A percentile compares a stretch with the other conserved stretches of the same genome.
Evolutionary conservation across 2,113 vertebrate species (phyloP).

Genomic region (Megaceryle torquata): DNA sequence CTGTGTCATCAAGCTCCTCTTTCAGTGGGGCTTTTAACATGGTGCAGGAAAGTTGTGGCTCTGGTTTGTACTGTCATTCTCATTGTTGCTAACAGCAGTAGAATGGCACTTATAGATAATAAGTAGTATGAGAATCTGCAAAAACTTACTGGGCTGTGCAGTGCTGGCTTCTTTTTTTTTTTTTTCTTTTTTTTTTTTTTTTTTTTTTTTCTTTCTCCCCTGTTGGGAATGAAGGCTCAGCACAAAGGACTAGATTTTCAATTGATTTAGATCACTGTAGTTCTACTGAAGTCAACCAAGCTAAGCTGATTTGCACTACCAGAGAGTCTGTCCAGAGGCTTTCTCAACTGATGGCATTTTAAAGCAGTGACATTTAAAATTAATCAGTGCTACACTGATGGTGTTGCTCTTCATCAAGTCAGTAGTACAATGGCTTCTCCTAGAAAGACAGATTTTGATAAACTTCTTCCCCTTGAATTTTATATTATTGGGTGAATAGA

Average conservation of each 20-base stretch:
- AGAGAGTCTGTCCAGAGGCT: not conserved
- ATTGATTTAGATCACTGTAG: slow-evolving; percentile 2
- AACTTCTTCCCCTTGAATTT: not conserved
- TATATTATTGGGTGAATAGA: not conserved
- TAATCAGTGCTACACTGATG: slow-evolving; percentile 1
- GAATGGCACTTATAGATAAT: not conserved
- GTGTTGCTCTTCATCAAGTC: not conserved
- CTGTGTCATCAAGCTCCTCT: not conserved
- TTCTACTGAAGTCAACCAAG: not conserved
- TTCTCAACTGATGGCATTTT: slow-evolving; percentile 30
- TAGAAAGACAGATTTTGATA: not conserved
- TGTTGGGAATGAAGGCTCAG: not conserved
- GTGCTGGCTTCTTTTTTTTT: not conserved
- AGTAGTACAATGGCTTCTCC: not conserved
- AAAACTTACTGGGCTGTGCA: not conserved
- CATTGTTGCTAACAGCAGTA: not conserved
- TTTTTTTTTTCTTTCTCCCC: not conserved
- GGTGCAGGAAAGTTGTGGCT: not conserved
- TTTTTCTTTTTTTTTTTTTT: not conserved
- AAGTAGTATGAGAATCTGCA: not conserved
- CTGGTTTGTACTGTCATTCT: not conserved
- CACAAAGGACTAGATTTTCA: slow-evolving; percentile 4
- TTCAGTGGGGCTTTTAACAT: not conserved
- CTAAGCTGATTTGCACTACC: not conserved
- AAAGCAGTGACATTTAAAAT: slow-evolving; percentile 41